Evolutionary conservation across 2,797 vertebrate genomes (phyloP), one percentile per base, ranked within the genome.

Genomic region (Apogon hyalosoma): DNA sequence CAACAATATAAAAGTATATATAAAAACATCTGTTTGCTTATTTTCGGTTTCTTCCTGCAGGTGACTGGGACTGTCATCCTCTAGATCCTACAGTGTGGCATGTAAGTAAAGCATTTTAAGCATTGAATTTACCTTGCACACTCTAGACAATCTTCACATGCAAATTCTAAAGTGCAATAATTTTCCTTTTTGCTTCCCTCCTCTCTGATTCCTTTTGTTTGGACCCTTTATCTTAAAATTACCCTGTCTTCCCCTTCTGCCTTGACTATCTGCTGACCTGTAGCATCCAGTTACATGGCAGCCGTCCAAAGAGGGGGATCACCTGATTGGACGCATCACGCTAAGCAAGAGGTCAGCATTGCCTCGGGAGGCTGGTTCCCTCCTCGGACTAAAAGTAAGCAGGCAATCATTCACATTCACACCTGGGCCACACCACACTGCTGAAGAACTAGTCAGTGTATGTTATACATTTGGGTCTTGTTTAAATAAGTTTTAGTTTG

Each of bases 201-300:
- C 4, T n/a, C n/a, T n/a, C 2, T n/a, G n/a, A n/a, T n/a, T 33
- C 11, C 14, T 18, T 59, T 24, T 24, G 21, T 24, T 24, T 24
- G 21, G 21, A 24, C 11, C 6, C 18, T n/a, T 11, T 45, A 11
- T 28, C 38, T 50, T 4, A 13, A 31, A 24, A 57, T 14, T 7
- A 11, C 3, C 6, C 7, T 47, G 3, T 36, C 24, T 12, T 43
- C 2, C 2, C 50, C 3, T 4, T 2, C 9, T 16, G 0, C 54
- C 42, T 15, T 57, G 10, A 16, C 4, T 53, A 4, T 36, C 10
- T 36, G 19, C 40, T 48, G 3, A 57, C 0, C 21, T 54, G n/a
- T 81, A 99, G 97, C 96, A 99, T 93, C 97, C 97, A 7, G 97
- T 98, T 57, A 96, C 97, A 70, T 99, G 98, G 98, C 97, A 99